Evolutionary conservation across 2,113 vertebrate species (phyloP).

Genomic region (Mormyrus lacerda): DNA sequence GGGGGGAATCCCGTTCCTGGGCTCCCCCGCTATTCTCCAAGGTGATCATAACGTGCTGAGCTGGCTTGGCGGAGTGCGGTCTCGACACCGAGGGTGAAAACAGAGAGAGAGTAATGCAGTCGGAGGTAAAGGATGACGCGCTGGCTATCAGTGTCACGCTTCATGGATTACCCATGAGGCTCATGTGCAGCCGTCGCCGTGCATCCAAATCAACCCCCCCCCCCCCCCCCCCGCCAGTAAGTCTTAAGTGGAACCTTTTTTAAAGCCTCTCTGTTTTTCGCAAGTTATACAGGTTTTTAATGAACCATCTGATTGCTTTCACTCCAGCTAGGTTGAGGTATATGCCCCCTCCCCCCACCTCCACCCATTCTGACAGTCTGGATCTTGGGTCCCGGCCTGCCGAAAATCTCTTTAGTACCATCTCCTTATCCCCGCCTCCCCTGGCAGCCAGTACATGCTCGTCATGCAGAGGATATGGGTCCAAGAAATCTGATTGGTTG

Average conservation of each 20-base stretch:
- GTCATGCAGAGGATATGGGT: too few species aligned
- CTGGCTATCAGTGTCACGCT: neutral
- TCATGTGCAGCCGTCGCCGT: neutral
- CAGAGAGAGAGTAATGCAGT: neutral
- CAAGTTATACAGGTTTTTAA: neutral
- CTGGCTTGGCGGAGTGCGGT: neutral
- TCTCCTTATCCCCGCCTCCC: neutral
- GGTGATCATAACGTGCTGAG: neutral
- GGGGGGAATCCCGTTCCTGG: neutral
- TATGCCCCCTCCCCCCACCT: neutral
- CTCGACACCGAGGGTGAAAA: neutral
- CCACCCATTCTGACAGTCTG: neutral
- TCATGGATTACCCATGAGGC: neutral
- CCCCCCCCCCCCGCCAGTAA: neutral
- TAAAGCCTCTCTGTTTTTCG: neutral
- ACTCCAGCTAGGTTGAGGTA: neutral
- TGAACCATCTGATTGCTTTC: neutral
- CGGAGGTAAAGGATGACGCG: neutral
- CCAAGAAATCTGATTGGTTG: too few species aligned
- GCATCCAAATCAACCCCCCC: neutral
- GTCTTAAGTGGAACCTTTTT: neutral
- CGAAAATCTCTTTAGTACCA: neutral
- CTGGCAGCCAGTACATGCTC: neutral
- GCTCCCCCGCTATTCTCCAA: neutral
- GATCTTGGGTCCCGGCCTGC: neutral